phyloP scores from a whole-genome alignment of 1,140 invertebrate genomes.

The Drosophila sturtevanti region DNA sequence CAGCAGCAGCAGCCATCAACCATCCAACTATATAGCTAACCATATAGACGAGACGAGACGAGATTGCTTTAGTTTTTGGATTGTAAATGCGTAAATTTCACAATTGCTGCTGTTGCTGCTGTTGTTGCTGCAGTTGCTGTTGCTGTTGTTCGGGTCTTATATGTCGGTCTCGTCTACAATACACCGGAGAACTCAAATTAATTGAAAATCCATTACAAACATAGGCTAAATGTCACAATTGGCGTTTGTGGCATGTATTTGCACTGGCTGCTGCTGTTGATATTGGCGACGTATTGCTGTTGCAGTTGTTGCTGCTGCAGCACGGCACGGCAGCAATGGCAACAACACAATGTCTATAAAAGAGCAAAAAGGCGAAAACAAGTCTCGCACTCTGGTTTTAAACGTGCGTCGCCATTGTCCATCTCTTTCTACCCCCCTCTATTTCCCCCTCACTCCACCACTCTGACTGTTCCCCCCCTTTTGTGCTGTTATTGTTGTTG shows the following conservation, averaged over 20 bases:
- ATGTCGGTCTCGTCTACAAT: conserved; percentile 74
- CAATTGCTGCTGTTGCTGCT: conserved; percentile 58
- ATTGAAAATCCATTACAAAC: conserved; percentile 82
- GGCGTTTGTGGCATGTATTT: conserved; percentile 80
- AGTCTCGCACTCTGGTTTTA: conserved; percentile 75
- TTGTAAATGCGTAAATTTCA: conserved; percentile 76
- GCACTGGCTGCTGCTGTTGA: conserved; percentile 55
- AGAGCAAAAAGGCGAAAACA: conserved; percentile 76
- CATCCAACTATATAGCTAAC: neutral
- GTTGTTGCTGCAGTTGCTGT: conserved; percentile 25
- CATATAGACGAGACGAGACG: conserved; percentile 7
- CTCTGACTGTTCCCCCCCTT: conserved; percentile 4
- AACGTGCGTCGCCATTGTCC: conserved; percentile 46
- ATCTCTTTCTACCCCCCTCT: conserved; percentile 6
- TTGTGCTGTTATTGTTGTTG: conserved; percentile 36
- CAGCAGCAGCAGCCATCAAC: neutral
- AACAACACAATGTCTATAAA: conserved; percentile 75
- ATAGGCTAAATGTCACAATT: conserved; percentile 82
- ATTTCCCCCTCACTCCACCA: neutral
- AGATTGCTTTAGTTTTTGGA: conserved; percentile 13
- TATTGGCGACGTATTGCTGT: conserved; percentile 24
- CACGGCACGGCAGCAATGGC: conserved; percentile 23
- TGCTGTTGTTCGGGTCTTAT: conserved; percentile 58
- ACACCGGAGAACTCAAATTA: conserved; percentile 81
- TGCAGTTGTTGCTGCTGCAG: conserved; percentile 64